Base-by-base conservation (phyloP, 1,140 invertebrate species). In the Ylistrum balloti region DNA sequence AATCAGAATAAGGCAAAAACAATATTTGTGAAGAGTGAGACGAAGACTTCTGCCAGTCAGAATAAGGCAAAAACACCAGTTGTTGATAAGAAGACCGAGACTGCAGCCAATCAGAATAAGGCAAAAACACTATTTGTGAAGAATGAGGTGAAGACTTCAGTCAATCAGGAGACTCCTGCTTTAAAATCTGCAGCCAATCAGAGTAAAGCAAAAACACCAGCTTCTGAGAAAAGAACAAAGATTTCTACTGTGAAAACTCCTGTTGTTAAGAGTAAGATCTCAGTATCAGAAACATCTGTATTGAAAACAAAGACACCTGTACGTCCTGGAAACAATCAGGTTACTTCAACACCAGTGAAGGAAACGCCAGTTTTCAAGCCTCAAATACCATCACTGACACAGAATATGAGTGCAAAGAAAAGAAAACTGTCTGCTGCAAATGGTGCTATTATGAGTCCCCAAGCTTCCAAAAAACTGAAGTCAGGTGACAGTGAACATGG, bases 251-350 rank as follows among this genome's bases (percentile, higher is more conserved):
- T n/a, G 13, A 74, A 74, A 74, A 28, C 56, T 17, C 56, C 56
- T 28, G 56, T 45, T 45, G 41, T 74, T 74, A 22, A 74, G 22
- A 74, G 56, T 74, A 74, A 74, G n/a, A 74, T n/a, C n/a, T n/a
- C 56, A n/a, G 56, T n/a, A 28, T 22, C 56, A 74, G 28, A 74
- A 74, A 28, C 56, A 5, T n/a, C 56, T 28, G 22, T 28, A 28
- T 22, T 74, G 0, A 74, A 74, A 17, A 11, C 56, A 17, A 74
- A 74, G 17, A 74, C 56, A 28, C 56, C 56, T 28, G 56, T n/a
- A 56, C 9, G 45, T 56, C 45, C 56, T 28, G 56, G 0, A 74
- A 74, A 11, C n/a, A 56, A 22, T 3, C 2, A 3, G 7, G 20
- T 5, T 28, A 17, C 0, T 1, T 74, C 56, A n/a, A 28, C 56